Evolutionary conservation across 2,113 vertebrate species (phyloP).

Genomic region (Cranoglanis bouderius): DNA sequence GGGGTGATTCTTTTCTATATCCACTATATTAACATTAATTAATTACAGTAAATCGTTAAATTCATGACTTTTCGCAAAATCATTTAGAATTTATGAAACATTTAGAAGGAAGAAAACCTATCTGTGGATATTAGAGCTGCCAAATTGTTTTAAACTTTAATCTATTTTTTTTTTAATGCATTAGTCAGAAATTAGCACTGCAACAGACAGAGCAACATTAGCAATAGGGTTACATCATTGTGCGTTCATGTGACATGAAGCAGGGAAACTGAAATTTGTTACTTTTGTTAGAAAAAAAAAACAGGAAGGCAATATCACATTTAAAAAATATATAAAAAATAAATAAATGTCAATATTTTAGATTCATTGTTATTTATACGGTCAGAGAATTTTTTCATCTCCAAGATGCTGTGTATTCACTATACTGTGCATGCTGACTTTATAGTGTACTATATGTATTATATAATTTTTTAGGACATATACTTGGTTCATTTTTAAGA

Average conservation of each 20-base stretch:
- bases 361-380: background rate
- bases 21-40: background rate
- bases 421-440: too few relatives aligned
- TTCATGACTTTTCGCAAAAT: constrained; percentile 2
- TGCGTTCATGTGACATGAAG: background rate
- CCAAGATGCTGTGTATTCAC: too few relatives aligned
- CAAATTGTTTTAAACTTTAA: background rate
- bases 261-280: background rate
- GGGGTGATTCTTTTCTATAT: too few relatives aligned
- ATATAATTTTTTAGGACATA: background rate
- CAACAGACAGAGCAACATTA: background rate
- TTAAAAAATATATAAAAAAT: too few relatives aligned
- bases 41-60: background rate
- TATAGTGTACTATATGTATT: background rate
- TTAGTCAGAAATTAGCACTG: background rate
- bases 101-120: background rate
- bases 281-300: background rate
- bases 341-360: background rate
- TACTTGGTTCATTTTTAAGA: background rate
- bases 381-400: too few relatives aligned
- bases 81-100: background rate
- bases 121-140: background rate
- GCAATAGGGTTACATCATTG: background rate
- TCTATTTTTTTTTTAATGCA: background rate
- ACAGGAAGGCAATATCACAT: background rate